Base-by-base conservation (phyloP, 2,888 invertebrate species). In the Pedicia rivosa region DNA sequence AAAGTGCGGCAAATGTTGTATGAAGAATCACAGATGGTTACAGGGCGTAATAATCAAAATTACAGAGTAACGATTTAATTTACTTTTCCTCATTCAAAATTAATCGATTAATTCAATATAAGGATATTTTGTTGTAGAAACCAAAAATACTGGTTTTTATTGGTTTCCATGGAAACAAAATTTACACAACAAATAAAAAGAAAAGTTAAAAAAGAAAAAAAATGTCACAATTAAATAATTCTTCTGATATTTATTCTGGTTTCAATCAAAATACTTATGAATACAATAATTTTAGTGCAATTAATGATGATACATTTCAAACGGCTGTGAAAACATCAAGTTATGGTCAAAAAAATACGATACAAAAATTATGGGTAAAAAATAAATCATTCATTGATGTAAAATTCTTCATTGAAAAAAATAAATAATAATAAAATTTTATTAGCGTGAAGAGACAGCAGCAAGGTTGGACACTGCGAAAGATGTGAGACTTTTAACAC, bases 401-500 rank as follows among this genome's bases (percentile, higher is more conserved):
- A 7, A 7, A 7, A 8, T 10, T 12, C 5, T 27, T 8, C 27
- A 27, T 7, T 5, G 5, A 12, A 27, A 27, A 7, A 5, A 12
- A 10, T 10, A 32, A 19, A 32, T 32, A 4, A 24, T 13, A 8
- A 6, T n/a, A 34, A 20, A 12, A 7, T 34, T 22, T 16, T 16
- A n/a, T 16, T n/a, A 29, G 29, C 29, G 24, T 5, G 8, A 10
- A 24, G 24, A 20, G 10, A 36, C 32, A 6, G 33, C 22, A n/a
- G 14, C 36, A 3, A 13, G n/a, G n/a, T n/a, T 39, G 5, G 16
- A 35, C 19, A 36, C 34, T 5, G 35, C 30, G 4, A 24, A 40
- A 13, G 44, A 45, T n/a, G 59, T 59, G 29, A 54, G 52, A 40
- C 47, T 52, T 1, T 46, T 58, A 33, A 68, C 66, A 16, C 59